Evolutionary conservation across 2,797 vertebrate genomes (phyloP).

Genomic region (Stomatorhinus walkeri): DNA sequence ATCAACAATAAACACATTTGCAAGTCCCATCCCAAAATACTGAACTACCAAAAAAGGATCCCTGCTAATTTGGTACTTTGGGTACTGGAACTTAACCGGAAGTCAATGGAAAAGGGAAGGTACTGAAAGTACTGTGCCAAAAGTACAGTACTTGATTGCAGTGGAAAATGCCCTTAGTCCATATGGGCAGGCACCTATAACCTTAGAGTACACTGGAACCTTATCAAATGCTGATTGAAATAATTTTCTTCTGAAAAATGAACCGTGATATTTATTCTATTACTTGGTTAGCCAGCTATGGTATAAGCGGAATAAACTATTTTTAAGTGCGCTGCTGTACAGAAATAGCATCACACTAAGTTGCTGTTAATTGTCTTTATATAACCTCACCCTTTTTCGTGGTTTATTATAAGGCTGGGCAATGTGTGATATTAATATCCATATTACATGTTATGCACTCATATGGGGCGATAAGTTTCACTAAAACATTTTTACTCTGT

Average conservation of each 20-base stretch:
- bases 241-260: neutral
- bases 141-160: neutral
- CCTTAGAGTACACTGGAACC: constrained; percentile 36
- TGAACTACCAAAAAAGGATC: neutral
- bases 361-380: neutral
- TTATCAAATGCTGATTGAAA: neutral
- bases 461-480: no score
- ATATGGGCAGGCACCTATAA: neutral
- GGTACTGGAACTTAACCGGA: neutral
- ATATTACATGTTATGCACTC: no score
- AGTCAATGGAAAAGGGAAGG: neutral
- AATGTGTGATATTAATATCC: no score
- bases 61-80: neutral
- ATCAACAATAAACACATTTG: neutral
- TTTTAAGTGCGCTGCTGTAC: neutral
- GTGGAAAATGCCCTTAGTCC: neutral
- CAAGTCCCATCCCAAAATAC: neutral
- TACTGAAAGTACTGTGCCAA: neutral
- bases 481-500: no score
- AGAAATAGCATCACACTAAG: neutral
- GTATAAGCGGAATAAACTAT: neutral
- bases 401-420: no score
- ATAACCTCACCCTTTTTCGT: no score
- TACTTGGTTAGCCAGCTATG: neutral
- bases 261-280: neutral